These are phyloP conservation scores for Parnassius glacialis DNA, from an alignment of 2,888 invertebrate species.

Conservation along the genomic window DNA sequence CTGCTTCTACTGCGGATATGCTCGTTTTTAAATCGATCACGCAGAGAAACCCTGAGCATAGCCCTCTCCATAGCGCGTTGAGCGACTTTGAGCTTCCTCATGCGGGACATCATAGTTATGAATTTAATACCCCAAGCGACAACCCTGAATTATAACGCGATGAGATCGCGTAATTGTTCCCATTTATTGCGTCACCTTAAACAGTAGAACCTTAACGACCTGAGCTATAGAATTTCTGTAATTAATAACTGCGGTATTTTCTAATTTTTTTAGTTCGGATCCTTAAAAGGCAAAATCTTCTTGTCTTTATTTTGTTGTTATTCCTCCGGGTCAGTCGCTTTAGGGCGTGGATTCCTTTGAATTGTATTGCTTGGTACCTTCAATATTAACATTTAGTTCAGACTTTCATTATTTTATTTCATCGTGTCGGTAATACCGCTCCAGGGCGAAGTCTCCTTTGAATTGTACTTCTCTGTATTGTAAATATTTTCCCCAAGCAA, in stretches of 20 bases:
- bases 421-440: not conserved
- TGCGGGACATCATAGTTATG: no score
- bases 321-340: no score
- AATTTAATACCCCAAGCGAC: not conserved
- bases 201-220: slow-evolving; percentile 18
- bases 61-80: no score
- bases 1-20: no score
- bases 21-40: no score
- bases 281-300: not conserved
- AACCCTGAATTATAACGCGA: slow-evolving; percentile 12
- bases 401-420: not conserved
- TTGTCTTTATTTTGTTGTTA: no score
- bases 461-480: not conserved
- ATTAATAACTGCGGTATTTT: slow-evolving; percentile 13
- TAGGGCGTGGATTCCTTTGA: no score
- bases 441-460: not conserved
- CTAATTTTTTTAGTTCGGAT: not conserved
- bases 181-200: slow-evolving; percentile 25
- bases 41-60: no score
- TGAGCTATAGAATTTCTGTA: slow-evolving; percentile 2
- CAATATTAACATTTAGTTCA: no score
- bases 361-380: no score
- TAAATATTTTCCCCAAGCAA: not conserved
- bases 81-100: no score
- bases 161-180: slow-evolving; percentile 22